These are phyloP conservation scores for Rhagonycha lutea DNA, from an alignment of 2,888 invertebrate species.

Conservation along the genomic window DNA sequence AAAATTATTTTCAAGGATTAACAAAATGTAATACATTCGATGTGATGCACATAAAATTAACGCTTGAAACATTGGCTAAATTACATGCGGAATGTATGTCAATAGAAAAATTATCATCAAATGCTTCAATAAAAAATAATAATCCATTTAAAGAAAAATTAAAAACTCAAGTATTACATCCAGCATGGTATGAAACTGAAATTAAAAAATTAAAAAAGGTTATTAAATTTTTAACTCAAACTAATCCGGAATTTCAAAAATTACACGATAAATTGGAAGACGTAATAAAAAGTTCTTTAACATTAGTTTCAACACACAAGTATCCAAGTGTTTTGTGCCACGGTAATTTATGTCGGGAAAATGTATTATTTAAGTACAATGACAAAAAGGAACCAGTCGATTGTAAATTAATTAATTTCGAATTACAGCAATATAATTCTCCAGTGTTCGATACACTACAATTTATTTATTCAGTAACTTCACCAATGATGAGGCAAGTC, in stretches of 20 bases:
- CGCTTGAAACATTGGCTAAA: slow-evolving; percentile 40
- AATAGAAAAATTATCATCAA: slow-evolving; percentile 25
- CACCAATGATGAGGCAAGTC: slow-evolving; percentile 30
- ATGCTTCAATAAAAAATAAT: slow-evolving; percentile 30
- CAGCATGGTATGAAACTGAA: slow-evolving; percentile 25
- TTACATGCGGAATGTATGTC: slow-evolving; percentile 47
- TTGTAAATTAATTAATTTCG: slow-evolving; percentile 47
- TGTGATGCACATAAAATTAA: slow-evolving; percentile 28
- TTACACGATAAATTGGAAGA: slow-evolving; percentile 28
- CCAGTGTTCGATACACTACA: slow-evolving; percentile 65
- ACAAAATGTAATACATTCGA: slow-evolving; percentile 14
- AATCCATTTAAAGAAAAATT: slow-evolving; percentile 41
- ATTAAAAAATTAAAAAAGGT: slow-evolving; percentile 13
- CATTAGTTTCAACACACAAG: slow-evolving; percentile 23
- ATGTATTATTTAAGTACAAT: slow-evolving; percentile 43
- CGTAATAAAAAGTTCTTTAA: slow-evolving; percentile 43
- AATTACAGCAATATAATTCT: slow-evolving; percentile 59
- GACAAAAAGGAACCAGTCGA: slow-evolving; percentile 33
- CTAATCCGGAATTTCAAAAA: slow-evolving; percentile 18
- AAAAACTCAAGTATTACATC: slow-evolving; percentile 42
- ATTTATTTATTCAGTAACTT: slow-evolving; percentile 37
- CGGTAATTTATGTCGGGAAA: slow-evolving; percentile 47
- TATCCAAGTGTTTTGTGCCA: slow-evolving; percentile 51
- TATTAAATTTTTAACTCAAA: slow-evolving; percentile 18
- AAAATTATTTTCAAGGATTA: slow-evolving; percentile 48